Conservation (phyloP, 2,113 vertebrate species). For the Peromyscus californicus region DNA sequence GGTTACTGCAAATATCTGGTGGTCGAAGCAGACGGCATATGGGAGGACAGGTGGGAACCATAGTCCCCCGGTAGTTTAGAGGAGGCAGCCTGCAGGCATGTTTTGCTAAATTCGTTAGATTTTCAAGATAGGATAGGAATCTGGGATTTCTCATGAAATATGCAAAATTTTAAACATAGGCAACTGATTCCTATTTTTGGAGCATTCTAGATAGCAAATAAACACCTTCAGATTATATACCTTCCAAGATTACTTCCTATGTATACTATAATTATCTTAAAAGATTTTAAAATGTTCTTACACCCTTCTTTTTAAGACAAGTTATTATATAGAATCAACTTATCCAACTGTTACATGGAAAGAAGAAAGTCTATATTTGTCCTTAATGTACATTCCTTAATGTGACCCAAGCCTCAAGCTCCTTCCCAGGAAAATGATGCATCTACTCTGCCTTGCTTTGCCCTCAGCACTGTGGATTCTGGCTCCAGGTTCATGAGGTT, state of each 20-base stretch:
- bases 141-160: background rate
- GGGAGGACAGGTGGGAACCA: rapidly evolving
- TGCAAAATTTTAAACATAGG: background rate
- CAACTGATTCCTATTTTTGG: background rate
- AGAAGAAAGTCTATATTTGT: background rate
- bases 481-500: background rate
- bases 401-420: background rate
- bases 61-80: background rate
- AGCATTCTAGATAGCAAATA: background rate
- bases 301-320: background rate
- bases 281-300: background rate
- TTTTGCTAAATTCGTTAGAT: background rate
- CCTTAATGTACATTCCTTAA: background rate
- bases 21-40: background rate
- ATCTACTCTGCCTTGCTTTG: background rate
- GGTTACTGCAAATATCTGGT: background rate
- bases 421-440: too few relatives aligned
- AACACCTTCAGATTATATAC: background rate
- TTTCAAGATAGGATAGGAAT: background rate
- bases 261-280: background rate
- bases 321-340: background rate
- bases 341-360: background rate
- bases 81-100: background rate
- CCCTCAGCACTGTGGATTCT: background rate
- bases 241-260: background rate